Conservation (phyloP, 2,888 invertebrate genomes). For the Chalcosyrphus nemorum region DNA sequence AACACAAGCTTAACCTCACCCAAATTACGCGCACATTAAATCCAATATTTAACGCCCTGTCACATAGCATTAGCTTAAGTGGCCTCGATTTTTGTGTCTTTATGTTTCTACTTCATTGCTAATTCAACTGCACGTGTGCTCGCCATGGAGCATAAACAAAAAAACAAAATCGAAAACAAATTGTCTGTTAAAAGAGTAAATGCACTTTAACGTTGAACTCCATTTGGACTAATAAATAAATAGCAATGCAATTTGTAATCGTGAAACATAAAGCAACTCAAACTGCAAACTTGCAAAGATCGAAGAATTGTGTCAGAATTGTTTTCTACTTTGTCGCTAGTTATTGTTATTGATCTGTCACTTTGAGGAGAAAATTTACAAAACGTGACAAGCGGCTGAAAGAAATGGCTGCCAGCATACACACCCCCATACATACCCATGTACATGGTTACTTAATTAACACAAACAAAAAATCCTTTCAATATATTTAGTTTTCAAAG, state of each 20-base stretch:
- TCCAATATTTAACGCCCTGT: not conserved
- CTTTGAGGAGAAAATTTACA: not conserved
- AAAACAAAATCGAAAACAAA: not conserved
- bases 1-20: not conserved
- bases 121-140: conserved; percentile 3
- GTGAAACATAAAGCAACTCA: not conserved
- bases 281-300: not conserved
- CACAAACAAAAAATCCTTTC: conserved; percentile 22
- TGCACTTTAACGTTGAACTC: not conserved
- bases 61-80: not conserved
- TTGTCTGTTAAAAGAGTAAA: not conserved
- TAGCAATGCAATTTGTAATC: not conserved
- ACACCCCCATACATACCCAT: not conserved
- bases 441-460: conserved; percentile 2
- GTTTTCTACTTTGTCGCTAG: no score
- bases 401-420: not conserved
- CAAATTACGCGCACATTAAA: conserved; percentile 1
- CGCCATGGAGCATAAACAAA: not conserved
- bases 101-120: conserved; percentile 7
- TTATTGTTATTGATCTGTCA: not conserved
- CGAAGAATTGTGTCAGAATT: not conserved
- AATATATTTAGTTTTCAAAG: conserved; percentile 46
- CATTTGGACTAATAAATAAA: not conserved
- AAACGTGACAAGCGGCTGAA: conserved; percentile 31
- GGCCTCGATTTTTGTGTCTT: conserved; percentile 7